Evolutionary conservation across 2,888 invertebrate species (phyloP), one percentile per base, ranked within the genome.

Genomic region (Scaptomyza parva): DNA sequence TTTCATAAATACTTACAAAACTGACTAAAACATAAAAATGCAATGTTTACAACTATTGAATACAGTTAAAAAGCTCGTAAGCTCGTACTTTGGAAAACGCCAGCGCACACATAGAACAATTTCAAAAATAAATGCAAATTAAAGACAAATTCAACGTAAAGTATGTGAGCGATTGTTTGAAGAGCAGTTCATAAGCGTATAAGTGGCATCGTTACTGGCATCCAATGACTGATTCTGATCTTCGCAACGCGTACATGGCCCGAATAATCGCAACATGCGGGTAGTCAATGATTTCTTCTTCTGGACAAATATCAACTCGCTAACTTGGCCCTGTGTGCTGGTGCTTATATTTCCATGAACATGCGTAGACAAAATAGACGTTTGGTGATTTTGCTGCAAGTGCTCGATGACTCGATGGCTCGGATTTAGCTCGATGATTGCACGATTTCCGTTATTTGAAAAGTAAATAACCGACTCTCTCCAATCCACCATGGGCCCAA

Each of bases 201-300:
- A 89, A 11, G 86, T 86, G 24, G 67, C 80, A 45, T 66, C 76
- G 66, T 63, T 73, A 63, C 75, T 59, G 55, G 63, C 45, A 54
- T 88, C 73, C 17, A 76, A 4, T 1, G 76, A 50, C 12, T 78
- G 65, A 43, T 77, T 81, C 0, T 60, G 63, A 60, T 90, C 87
- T 2, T 72, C 72, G 70, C 91, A 91, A 17, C 86, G 83, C 0
- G 78, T 74, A 53, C 91, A 91, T 0, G 88, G 83, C 3, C 89
- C 90, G 26, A 91, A 73, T 0, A 91, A 52, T n/a, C 87, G 81
- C 26, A 89, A 59, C 66, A 88, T 74, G 3, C 90, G 89, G 2
- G 71, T 69, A 2, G 80, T 79, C 28, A 88, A 59, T 2, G 83
- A 76, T n/a, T 61, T 72, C 24, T 74, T 78, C 47, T 62, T 71